Base-by-base conservation (phyloP, 1,140 invertebrate genomes). In the Heterodera schachtii region DNA sequence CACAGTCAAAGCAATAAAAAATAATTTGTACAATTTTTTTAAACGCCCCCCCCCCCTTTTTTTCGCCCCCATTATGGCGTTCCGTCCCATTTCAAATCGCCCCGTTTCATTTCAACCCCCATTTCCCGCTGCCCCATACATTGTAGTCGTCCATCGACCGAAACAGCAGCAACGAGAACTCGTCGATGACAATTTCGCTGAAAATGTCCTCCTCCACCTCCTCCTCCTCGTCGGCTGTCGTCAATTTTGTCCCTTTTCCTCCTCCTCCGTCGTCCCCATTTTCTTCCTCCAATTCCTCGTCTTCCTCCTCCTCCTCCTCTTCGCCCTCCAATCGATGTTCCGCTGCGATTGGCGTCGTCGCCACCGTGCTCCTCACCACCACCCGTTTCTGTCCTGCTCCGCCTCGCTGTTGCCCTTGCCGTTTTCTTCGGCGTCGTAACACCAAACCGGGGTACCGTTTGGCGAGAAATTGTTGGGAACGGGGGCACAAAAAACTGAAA, bases 151-250 rank as follows among this genome's bases (percentile, higher is more conserved):
- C 81, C 73, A 82, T 19, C 67, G 80, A 73, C 11, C 44, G 52
- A 73, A 82, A 82, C 19, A 82, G 77, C 49, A 82, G 74, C 67
- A 82, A 73, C 49, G 81, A 82, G 21, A 81, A 82, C 47, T 82
- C 81, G 74, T 82, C 81, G 52, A 82, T 82, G 43, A 82, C 64
- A 52, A 82, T 73, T 75, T 82, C 81, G 60, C 83, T 73, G 7
- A 82, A 64, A 31, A 82, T 80, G 67, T 82, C 81, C 60, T 80
- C 81, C 16, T 82, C 79, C 60, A 19, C 31, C 16, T 57, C 64
- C 16, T 16, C 66, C 13, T 78, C 7, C 46, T 31, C 31, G 31
- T 31, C 31, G 31, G 31, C 31, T 31, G 31, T 31, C 0, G 31
- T 31, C 31, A 31, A 31, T 31, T 31, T 31, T 31, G 31, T 19